Evolutionary conservation across 2,113 vertebrate species (phyloP).

Genomic region (Typhlomys cinereus): DNA sequence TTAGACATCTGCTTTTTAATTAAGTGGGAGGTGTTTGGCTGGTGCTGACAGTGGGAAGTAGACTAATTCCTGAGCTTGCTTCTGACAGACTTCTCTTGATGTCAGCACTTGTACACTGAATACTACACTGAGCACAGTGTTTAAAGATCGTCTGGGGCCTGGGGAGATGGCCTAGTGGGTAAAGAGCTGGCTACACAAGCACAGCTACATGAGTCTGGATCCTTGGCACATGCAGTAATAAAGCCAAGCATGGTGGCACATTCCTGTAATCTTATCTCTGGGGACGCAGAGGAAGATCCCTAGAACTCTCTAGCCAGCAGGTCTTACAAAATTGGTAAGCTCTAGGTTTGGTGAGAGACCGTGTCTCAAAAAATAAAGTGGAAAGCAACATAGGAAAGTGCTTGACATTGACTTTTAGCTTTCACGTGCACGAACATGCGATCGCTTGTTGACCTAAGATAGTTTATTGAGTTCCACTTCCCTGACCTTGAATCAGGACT

Average conservation of each 20-base stretch:
- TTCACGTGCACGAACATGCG: no score
- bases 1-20: conserved; percentile 47
- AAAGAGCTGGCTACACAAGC: not conserved
- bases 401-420: no score
- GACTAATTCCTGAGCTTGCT: conserved; percentile 12
- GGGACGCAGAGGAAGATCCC: not conserved
- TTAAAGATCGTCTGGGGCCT: not conserved
- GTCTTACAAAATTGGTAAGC: not conserved
- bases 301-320: not conserved
- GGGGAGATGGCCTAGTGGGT: not conserved
- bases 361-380: not conserved
- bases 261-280: not conserved
- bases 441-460: not conserved
- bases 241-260: no score
- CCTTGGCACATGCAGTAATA: not conserved
- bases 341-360: not conserved
- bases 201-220: not conserved
- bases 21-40: conserved; percentile 12
- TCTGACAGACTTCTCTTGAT: conserved; percentile 35
- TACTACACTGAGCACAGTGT: not conserved
- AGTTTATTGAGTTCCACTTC: conserved; percentile 1
- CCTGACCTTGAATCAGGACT: not conserved
- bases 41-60: conserved; percentile 31
- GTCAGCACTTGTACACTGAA: conserved; percentile 50
- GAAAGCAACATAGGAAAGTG: not conserved